phyloP scores from a whole-genome alignment of 2,888 invertebrate species.

The Trachelus stipa region DNA sequence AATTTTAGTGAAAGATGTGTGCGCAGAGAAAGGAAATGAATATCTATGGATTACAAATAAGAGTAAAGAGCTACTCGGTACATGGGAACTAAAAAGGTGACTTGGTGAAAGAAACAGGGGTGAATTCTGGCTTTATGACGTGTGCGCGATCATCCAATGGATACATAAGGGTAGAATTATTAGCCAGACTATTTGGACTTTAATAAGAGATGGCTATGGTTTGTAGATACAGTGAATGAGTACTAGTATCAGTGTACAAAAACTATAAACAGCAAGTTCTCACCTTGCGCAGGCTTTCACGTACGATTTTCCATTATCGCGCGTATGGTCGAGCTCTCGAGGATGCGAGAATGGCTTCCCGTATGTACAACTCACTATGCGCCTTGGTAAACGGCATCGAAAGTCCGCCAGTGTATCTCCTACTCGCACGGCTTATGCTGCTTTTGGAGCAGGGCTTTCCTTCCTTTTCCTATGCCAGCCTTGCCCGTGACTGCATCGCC shows the following conservation, averaged over 20 bases:
- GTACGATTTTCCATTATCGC: background rate
- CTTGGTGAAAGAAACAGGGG: background rate
- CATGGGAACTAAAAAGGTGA: background rate
- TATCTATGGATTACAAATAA: background rate
- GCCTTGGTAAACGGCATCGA: slow-evolving; percentile 1
- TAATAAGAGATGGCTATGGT: background rate
- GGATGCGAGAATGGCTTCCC: background rate
- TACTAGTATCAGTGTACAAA: background rate
- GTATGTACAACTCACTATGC: background rate
- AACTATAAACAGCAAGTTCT: background rate
- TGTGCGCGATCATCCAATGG: background rate
- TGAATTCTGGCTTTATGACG: background rate
- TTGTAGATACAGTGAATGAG: background rate
- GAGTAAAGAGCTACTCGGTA: background rate
- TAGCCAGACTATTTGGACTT: background rate
- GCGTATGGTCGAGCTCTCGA: background rate
- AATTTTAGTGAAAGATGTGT: background rate
- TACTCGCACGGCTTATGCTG: slow-evolving; percentile 26
- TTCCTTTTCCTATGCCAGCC: slow-evolving; percentile 28
- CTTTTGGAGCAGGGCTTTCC: slow-evolving; percentile 29
- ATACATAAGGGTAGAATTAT: background rate
- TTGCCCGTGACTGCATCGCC: slow-evolving; percentile 26
- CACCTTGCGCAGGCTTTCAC: background rate
- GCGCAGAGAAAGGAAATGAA: background rate
- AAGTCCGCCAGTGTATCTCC: slow-evolving; percentile 21